These are phyloP conservation scores for Leistus spinibarbis DNA, from an alignment of 2,888 invertebrate genomes.

Conservation along the genomic window DNA sequence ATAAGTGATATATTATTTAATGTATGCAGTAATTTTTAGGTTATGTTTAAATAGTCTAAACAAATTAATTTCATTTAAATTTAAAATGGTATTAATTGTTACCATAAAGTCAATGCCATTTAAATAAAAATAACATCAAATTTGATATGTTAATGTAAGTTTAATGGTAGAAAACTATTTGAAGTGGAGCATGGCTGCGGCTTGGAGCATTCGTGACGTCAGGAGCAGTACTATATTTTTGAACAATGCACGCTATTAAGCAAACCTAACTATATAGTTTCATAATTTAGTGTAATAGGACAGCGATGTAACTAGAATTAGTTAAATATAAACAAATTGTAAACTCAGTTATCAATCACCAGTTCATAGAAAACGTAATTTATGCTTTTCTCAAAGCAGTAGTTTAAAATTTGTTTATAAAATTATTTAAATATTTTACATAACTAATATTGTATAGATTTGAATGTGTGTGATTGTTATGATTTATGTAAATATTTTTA, in stretches of 20 bases:
- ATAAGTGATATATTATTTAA: neutral
- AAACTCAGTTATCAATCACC: neutral
- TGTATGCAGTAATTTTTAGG: neutral
- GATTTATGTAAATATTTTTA: conserved; percentile 37
- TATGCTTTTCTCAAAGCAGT: neutral
- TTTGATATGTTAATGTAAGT: neutral
- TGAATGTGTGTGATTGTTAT: conserved; percentile 39
- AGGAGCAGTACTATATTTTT: too few species aligned
- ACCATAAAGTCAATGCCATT: neutral
- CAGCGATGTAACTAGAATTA: neutral
- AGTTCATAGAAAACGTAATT: neutral
- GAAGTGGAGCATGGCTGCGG: too few species aligned
- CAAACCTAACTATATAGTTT: neutral
- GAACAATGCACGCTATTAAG: neutral
- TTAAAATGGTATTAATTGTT: neutral
- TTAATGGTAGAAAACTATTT: too few species aligned
- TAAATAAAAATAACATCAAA: neutral
- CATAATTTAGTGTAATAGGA: neutral
- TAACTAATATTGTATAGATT: conserved; percentile 19
- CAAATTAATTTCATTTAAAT: neutral
- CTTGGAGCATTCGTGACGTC: too few species aligned
- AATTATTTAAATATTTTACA: conserved; percentile 14
- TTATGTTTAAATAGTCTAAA: neutral
- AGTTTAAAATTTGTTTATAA: conserved; percentile 20
- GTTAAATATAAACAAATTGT: neutral